Percentiles rank a stretch among this genome's conserved stretches.
These are phyloP conservation scores for Antennarius striatus DNA, from an alignment of 2,113 vertebrate species.

Conservation along the genomic window DNA sequence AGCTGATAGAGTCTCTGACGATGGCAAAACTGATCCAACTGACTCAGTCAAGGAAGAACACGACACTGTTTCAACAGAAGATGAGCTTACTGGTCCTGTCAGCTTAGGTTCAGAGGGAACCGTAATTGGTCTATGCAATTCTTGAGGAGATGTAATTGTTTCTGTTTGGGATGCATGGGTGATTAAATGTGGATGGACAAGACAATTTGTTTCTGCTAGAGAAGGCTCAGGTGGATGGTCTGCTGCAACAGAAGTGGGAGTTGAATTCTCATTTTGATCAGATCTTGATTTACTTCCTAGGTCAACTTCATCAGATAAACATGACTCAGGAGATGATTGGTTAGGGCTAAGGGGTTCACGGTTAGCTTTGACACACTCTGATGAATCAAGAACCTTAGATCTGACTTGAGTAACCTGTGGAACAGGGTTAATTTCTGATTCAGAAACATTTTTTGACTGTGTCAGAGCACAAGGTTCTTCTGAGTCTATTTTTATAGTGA, in stretches of 20 bases:
- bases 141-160: slow-evolving; percentile 14
- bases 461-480: slow-evolving; percentile 8
- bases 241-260: background rate
- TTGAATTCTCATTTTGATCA: slow-evolving; percentile 12
- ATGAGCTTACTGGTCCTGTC: background rate
- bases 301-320: slow-evolving; percentile 11
- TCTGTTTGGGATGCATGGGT: background rate
- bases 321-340: background rate
- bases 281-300: slow-evolving; percentile 12
- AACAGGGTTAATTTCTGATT: slow-evolving; percentile 21
- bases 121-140: slow-evolving; percentile 2
- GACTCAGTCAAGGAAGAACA: too few species aligned
- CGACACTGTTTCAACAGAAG: too few species aligned
- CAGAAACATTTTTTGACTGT: slow-evolving; percentile 8
- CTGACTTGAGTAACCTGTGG: slow-evolving; percentile 14
- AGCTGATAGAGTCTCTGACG: slow-evolving; percentile 1
- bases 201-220: slow-evolving; percentile 20
- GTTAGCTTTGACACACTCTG: slow-evolving; percentile 10
- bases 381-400: slow-evolving; percentile 1
- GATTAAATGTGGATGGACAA: background rate
- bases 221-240: background rate
- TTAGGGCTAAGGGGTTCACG: background rate
- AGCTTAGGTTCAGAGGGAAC: slow-evolving; percentile 13
- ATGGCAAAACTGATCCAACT: too few species aligned
- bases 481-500: slow-evolving; percentile 1